Evolutionary conservation across 2,797 vertebrate genomes (phyloP), one percentile per base, ranked within the genome.

Genomic region (Pelodytes ibericus): DNA sequence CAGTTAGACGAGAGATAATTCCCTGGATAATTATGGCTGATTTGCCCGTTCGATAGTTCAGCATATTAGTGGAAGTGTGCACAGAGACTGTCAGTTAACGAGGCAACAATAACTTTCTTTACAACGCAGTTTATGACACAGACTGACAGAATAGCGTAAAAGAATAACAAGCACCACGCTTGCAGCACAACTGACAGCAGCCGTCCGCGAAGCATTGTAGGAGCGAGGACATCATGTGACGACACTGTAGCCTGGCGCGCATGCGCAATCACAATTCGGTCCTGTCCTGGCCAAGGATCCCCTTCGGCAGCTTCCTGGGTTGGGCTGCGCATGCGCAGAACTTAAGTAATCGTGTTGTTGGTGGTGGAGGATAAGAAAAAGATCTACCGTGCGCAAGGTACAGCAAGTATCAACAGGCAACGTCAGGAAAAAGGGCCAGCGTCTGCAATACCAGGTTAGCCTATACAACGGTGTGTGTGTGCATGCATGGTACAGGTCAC

Each of bases 261-360:
- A 36, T 63, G 74, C 74, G 66, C 66, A 57, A 18, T 39, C n/a
- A 11, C 20, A 4, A 10, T 4, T 10, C 9, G 22, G 26, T 41
- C 56, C 73, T 11, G 39, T 47, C 15, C 44, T 56, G 47, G 53
- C 58, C 30, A 13, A 41, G 66, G 66, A 24, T 76, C 41, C 47
- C 59, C 47, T 57, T 15, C 56, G 29, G 49, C 27, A 6, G 68
- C 60, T 65, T 65, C 68, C 49, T 71, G 75, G 61, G 68, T 29
- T 33, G 68, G 60, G 60, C 68, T 58, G 75, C 68, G 75, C 75
- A 63, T 77, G 75, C 68, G 75, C 61, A 5, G 0, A 1, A 25
- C 18, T 4, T 33, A 30, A 8, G 59, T 18, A 2, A 26, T 29
- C 71, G 62, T 65, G 53, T 61, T 71, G 74, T 31, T 77, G 60